Evolutionary conservation across 2,888 invertebrate species (phyloP).

Genomic region (Xestia c-nigrum): DNA sequence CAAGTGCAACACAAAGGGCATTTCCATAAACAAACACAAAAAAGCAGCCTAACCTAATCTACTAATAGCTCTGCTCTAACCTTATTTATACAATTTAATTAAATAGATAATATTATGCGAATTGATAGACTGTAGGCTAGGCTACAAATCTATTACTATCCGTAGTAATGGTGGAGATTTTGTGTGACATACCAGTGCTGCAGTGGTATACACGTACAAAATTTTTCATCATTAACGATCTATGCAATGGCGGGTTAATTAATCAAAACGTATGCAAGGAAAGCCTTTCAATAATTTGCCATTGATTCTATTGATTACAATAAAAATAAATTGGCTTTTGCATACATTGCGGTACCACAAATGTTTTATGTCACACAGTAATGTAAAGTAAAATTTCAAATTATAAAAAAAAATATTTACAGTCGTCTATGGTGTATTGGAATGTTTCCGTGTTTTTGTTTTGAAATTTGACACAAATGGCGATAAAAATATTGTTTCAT

Average conservation of each 20-base stretch:
- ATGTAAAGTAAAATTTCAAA: constrained; percentile 30
- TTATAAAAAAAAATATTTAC: constrained; percentile 17
- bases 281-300: not conserved
- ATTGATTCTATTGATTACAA: not conserved
- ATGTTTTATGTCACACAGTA: not conserved
- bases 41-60: constrained; percentile 31
- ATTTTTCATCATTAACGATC: not conserved
- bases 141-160: not conserved
- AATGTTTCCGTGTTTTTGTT: constrained; percentile 76
- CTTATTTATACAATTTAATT: not conserved
- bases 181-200: not conserved
- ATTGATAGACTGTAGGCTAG: not conserved
- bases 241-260: not conserved
- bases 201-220: not conserved
- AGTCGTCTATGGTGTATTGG: constrained; percentile 63
- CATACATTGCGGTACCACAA: constrained; percentile 42
- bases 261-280: not conserved
- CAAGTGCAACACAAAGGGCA: constrained; percentile 50
- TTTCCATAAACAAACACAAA: constrained; percentile 59
- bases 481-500: constrained; percentile 74
- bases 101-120: not conserved
- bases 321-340: not conserved
- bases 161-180: not conserved
- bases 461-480: constrained; percentile 75
- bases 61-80: not conserved